Percentiles rank a stretch among this genome's conserved stretches.
phyloP scores from a whole-genome alignment of 2,888 invertebrate species.

The Hyposoter didymator region DNA sequence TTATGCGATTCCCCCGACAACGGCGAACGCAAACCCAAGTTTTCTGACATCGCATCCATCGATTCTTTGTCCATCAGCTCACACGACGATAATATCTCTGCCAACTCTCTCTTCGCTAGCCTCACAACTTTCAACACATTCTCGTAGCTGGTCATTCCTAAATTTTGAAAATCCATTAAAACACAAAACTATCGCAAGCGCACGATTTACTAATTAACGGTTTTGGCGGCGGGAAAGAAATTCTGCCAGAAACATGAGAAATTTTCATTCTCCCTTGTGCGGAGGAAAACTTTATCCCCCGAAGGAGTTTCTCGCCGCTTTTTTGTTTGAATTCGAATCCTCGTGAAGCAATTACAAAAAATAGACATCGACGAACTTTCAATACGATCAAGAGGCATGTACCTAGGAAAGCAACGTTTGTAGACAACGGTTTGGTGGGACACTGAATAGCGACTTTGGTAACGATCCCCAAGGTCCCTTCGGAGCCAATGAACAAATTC shows the following conservation, averaged over 20 bases:
- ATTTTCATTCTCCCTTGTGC: no score
- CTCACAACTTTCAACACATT: constrained; percentile 91
- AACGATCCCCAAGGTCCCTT: constrained; percentile 97
- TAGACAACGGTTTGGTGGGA: constrained; percentile 92
- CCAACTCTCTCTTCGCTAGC: constrained; percentile 90
- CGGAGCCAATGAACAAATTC: constrained; percentile 98
- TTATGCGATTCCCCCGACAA: constrained; percentile 86
- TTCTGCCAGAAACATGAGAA: no score
- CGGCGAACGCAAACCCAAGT: constrained; percentile 86
- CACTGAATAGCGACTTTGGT: constrained; percentile 97
- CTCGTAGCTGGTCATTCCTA: constrained; percentile 92
- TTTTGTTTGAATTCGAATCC: no score
- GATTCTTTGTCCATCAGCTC: constrained; percentile 95
- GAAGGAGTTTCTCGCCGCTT: no score
- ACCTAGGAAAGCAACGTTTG: constrained; percentile 96
- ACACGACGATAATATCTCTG: constrained; percentile 97
- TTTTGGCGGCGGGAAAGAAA: no score
- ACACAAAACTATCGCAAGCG: neutral
- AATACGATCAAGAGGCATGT: constrained; percentile 69
- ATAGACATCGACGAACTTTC: neutral
- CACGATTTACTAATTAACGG: no score
- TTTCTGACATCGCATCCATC: constrained; percentile 88
- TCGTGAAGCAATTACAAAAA: neutral
- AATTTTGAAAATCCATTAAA: constrained; percentile 30
- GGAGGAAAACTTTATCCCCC: no score